phyloP scores from a whole-genome alignment of 2,888 invertebrate species.

The Eupithecia subumbrata region DNA sequence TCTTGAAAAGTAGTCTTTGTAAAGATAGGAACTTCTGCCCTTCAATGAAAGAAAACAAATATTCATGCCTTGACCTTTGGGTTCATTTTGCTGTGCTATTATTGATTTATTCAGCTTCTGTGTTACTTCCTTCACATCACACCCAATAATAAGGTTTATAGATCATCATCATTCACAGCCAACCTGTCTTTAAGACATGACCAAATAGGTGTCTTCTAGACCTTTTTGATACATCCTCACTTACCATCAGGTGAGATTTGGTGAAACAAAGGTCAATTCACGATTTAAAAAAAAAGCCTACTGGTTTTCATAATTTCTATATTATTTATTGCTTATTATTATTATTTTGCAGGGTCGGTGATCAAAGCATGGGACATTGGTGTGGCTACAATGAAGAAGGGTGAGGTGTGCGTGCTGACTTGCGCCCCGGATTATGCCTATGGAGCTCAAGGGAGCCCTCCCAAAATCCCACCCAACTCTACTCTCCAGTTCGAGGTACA shows the following conservation, averaged over 20 bases:
- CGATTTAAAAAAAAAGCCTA: not conserved
- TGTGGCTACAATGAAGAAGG: constrained; percentile 96
- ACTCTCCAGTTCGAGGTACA: constrained; percentile 94
- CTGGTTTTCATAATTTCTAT: too few relatives aligned
- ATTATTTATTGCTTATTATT: too few relatives aligned
- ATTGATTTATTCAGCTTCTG: not conserved
- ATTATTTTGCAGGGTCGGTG: constrained; percentile 85
- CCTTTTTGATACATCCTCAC: too few relatives aligned
- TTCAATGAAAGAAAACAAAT: not conserved
- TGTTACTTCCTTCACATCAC: not conserved
- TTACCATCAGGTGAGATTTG: not conserved
- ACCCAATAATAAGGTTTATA: not conserved
- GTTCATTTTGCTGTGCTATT: not conserved
- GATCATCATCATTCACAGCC: not conserved
- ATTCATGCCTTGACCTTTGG: constrained; percentile 16
- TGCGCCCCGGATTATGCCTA: constrained; percentile 97
- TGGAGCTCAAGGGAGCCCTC: constrained; percentile 91
- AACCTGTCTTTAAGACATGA: not conserved
- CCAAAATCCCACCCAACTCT: constrained; percentile 94
- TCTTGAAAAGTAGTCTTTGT: not conserved
- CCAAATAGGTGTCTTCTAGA: not conserved
- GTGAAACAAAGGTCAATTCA: not conserved
- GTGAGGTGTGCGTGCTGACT: constrained; percentile 92
- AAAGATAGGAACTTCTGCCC: not conserved
- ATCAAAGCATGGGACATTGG: constrained; percentile 98